Evolutionary conservation across 2,797 vertebrate genomes (phyloP).

Genomic region (Miichthys miiuy): DNA sequence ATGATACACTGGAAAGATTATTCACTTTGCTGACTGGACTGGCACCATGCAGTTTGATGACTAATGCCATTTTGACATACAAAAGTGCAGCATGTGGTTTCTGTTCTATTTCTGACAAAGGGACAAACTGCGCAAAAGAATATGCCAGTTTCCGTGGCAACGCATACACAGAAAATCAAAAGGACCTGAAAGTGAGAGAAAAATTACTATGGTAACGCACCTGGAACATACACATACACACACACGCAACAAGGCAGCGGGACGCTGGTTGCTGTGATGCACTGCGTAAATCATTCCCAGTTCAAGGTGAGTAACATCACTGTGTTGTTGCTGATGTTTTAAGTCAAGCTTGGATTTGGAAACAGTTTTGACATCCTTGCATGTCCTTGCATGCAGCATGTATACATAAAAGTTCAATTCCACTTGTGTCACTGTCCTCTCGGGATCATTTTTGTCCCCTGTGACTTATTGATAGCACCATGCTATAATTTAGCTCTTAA

Average conservation of each 20-base stretch:
- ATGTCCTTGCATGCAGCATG: background rate
- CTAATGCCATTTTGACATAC: constrained; percentile 56
- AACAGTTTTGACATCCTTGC: background rate
- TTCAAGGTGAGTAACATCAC: background rate
- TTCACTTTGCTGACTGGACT: constrained; percentile 43
- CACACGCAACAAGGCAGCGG: background rate
- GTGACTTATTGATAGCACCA: constrained; percentile 22
- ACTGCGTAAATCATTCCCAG: constrained; percentile 25
- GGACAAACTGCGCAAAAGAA: constrained; percentile 59
- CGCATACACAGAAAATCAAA: constrained; percentile 61
- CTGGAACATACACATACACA: constrained; percentile 30
- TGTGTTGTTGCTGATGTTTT: background rate
- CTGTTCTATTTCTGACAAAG: constrained; percentile 69
- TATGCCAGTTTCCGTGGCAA: constrained; percentile 73
- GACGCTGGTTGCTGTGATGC: constrained; percentile 56
- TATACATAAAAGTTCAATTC: background rate
- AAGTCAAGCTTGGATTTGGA: background rate
- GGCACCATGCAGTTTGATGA: constrained; percentile 59
- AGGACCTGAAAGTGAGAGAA: constrained; percentile 61
- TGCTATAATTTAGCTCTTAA: constrained; percentile 3
- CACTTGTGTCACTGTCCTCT: background rate
- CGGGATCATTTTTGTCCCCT: background rate
- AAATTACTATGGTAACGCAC: constrained; percentile 74
- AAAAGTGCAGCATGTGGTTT: constrained; percentile 48
- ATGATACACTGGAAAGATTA: constrained; percentile 46